Evolutionary conservation across 2,113 vertebrate genomes (phyloP).

Genomic region (Rynchops niger): DNA sequence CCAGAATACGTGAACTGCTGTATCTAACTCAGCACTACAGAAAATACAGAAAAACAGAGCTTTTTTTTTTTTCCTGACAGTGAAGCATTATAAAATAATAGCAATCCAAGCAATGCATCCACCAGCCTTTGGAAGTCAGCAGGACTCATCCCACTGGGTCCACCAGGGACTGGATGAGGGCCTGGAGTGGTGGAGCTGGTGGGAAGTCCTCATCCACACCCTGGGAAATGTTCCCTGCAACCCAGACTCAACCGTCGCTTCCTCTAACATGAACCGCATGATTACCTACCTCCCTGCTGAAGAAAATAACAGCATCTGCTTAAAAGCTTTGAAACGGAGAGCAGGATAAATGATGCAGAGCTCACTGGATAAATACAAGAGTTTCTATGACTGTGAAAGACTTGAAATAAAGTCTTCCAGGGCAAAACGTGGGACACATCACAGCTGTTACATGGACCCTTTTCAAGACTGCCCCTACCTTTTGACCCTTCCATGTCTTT

Average conservation of each 20-base stretch:
- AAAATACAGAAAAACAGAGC: background rate
- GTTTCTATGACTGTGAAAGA: background rate
- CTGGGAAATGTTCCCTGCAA: background rate
- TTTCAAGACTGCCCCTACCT: background rate
- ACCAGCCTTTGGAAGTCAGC: background rate
- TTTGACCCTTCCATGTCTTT: background rate
- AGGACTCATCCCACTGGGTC: background rate
- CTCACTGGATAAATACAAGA: background rate
- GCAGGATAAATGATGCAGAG: background rate
- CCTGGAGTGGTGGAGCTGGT: background rate
- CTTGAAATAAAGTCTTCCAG: background rate
- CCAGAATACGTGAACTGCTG: background rate
- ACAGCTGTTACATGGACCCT: background rate
- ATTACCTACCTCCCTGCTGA: background rate
- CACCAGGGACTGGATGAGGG: background rate
- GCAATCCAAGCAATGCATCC: accelerated
- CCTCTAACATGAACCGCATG: accelerated
- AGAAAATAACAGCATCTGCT: background rate
- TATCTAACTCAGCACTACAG: background rate
- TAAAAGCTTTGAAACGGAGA: background rate
- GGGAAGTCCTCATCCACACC: background rate
- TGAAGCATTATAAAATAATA: background rate
- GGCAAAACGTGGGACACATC: background rate
- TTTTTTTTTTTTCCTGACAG: background rate
- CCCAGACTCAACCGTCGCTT: accelerated